These are phyloP conservation scores for Cephalopterus ornatus DNA, from an alignment of 2,113 vertebrate genomes.

Conservation along the genomic window DNA sequence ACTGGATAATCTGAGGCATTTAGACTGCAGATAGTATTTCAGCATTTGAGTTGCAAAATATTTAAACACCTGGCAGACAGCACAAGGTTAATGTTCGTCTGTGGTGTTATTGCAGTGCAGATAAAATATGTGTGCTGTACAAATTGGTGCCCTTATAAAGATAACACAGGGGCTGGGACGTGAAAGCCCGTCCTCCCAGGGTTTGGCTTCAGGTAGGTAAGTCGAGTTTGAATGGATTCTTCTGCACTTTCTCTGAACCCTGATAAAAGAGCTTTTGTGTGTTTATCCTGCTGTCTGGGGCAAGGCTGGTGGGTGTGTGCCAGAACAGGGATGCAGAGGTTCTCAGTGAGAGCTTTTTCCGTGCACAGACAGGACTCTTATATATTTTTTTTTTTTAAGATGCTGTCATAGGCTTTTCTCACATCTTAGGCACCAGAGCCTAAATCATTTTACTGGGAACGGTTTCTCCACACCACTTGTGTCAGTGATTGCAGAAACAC, in stretches of 20 bases:
- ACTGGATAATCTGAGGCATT: background rate
- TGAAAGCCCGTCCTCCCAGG: background rate
- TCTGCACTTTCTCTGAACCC: slow-evolving; percentile 54
- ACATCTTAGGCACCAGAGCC: background rate
- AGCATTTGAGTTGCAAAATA: slow-evolving; percentile 1
- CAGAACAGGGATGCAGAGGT: slow-evolving; percentile 6
- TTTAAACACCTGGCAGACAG: slow-evolving; percentile 31
- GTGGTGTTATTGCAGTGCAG: background rate
- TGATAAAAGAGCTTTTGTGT: slow-evolving; percentile 42
- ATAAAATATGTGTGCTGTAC: slow-evolving; percentile 1
- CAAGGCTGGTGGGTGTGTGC: slow-evolving; percentile 29
- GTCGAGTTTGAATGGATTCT: background rate
- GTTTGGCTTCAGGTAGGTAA: background rate
- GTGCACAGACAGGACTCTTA: background rate
- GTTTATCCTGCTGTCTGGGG: slow-evolving; percentile 39
- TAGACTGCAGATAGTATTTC: background rate
- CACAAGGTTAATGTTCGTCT: slow-evolving; percentile 27
- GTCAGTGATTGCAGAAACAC: background rate
- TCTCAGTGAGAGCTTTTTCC: background rate
- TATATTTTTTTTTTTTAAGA: background rate
- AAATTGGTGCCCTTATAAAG: slow-evolving; percentile 30
- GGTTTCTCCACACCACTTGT: background rate
- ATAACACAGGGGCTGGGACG: background rate
- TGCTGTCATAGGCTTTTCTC: background rate
- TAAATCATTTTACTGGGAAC: background rate